Conservation (phyloP, 1,140 invertebrate species). For the Drosophila lini region DNA sequence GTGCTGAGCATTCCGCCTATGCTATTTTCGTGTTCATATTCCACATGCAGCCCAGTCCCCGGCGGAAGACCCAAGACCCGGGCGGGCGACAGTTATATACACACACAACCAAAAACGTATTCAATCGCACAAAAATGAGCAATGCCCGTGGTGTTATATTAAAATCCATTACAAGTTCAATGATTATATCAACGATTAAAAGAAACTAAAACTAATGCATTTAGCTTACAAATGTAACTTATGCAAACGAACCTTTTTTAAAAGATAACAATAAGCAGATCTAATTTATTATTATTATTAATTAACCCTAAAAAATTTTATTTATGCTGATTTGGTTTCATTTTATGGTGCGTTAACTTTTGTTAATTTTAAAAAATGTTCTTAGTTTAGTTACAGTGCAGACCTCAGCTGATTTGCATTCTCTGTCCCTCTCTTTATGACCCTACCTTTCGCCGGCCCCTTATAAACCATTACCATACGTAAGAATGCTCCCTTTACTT, state of each 20-base stretch:
- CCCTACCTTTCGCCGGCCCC: neutral
- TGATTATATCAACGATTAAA: neutral
- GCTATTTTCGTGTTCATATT: conserved; percentile 77
- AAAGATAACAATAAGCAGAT: no score
- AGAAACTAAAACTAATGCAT: neutral
- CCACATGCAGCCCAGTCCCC: conserved; percentile 63
- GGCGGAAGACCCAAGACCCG: conserved; percentile 38
- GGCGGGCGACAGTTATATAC: conserved; percentile 26
- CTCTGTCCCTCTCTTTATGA: neutral
- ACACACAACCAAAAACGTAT: conserved; percentile 9
- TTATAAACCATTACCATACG: neutral
- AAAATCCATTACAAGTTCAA: conserved; percentile 1
- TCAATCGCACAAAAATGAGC: neutral
- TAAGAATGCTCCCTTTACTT: conserved; percentile 5
- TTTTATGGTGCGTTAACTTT: no score
- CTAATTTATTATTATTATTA: no score
- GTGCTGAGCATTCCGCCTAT: conserved; percentile 51
- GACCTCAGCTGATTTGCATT: conserved; percentile 6
- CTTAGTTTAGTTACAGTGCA: neutral
- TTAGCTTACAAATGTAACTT: no score
- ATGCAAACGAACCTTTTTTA: no score
- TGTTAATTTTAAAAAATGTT: no score
- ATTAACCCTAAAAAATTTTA: no score
- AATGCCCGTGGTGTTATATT: neutral
- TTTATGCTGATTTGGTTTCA: no score